These are phyloP conservation scores for Lamproptera curius DNA, from an alignment of 2,888 invertebrate species.

Conservation along the genomic window DNA sequence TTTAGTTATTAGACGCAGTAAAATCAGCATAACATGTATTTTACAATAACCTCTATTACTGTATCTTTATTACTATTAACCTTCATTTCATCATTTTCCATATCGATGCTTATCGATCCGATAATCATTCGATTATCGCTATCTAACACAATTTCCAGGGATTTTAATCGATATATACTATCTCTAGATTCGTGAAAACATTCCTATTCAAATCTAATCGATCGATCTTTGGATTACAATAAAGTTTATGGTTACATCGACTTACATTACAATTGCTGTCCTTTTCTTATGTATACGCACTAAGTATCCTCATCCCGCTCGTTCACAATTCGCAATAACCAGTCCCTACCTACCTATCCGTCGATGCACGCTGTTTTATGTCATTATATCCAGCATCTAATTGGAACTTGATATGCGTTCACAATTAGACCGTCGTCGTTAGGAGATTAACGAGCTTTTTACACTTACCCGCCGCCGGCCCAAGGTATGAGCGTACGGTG, in stretches of 20 bases:
- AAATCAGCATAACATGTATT: too few relatives aligned
- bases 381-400: slow-evolving; percentile 61
- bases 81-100: too few relatives aligned
- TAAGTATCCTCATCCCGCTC: slow-evolving; percentile 23
- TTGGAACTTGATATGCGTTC: slow-evolving; percentile 71
- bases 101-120: slow-evolving; percentile 9
- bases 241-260: neutral
- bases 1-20: too few relatives aligned
- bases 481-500: slow-evolving; percentile 25
- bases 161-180: slow-evolving; percentile 6
- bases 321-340: slow-evolving; percentile 27
- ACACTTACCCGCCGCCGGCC: slow-evolving; percentile 34
- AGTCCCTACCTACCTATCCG: slow-evolving; percentile 31
- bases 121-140: slow-evolving; percentile 16
- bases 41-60: too few relatives aligned
- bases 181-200: slow-evolving; percentile 9
- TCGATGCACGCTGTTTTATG: slow-evolving; percentile 38
- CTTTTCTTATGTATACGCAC: slow-evolving; percentile 2
- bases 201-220: slow-evolving; percentile 15
- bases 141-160: slow-evolving; percentile 4
- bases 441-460: slow-evolving; percentile 64
- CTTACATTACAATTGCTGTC: slow-evolving; percentile 18
- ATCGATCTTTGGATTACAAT: neutral
- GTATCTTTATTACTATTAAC: too few relatives aligned
- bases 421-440: slow-evolving; percentile 61